Percentiles rank a stretch among this genome's conserved stretches.
Conservation (phyloP, 30 jellyfish, hydroid and myxozoan genomes). For the Chironex yamaguchii region DNA sequence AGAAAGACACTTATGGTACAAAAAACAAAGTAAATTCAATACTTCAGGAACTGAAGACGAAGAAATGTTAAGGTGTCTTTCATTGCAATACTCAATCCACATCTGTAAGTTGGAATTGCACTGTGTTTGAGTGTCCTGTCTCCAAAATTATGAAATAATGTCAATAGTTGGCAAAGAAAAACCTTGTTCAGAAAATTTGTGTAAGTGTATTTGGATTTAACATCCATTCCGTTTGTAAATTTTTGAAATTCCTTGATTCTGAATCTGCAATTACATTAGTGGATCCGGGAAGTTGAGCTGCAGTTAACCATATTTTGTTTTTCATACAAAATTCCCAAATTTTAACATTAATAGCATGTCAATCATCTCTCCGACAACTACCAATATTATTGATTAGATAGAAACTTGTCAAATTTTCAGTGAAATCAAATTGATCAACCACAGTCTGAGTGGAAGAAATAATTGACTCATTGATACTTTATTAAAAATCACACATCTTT, state of each 20-base stretch:
- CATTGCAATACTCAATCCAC: conserved; percentile 5
- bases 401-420: too few relatives aligned
- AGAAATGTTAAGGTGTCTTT: not conserved
- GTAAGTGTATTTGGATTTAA: not conserved
- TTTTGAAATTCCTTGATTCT: conserved; percentile 23
- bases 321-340: conserved; percentile 45
- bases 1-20: conserved; percentile 3
- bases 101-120: conserved; percentile 5
- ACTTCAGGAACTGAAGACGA: conserved; percentile 39
- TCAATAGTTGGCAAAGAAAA: conserved; percentile 5
- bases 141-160: conserved; percentile 42
- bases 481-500: too few relatives aligned
- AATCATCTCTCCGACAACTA: conserved; percentile 33
- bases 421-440: too few relatives aligned
- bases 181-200: conserved; percentile 14
- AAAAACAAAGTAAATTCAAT: not conserved
- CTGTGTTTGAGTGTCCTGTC: conserved; percentile 20
- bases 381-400: too few relatives aligned
- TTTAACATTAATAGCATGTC: not conserved
- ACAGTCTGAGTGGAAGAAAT: too few relatives aligned
- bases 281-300: conserved; percentile 69
- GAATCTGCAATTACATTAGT: conserved; percentile 46
- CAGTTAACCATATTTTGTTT: conserved; percentile 48
- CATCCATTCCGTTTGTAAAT: conserved; percentile 56
- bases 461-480: too few relatives aligned